Conservation (phyloP, 2,797 vertebrate species). For the Notolabrus celidotus region DNA sequence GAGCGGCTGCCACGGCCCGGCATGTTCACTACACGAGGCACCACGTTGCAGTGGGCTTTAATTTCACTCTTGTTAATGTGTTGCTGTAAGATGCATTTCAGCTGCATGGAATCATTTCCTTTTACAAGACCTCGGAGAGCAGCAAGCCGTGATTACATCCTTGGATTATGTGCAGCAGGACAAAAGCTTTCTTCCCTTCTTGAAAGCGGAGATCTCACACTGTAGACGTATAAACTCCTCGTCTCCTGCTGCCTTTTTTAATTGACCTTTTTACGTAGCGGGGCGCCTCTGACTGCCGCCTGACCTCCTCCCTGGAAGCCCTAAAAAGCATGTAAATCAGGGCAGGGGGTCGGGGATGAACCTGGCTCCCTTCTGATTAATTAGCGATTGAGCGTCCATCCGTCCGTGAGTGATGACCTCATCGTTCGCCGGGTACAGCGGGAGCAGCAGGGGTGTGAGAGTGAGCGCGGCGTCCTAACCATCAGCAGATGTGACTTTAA, state of each 20-base stretch:
- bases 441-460: slow-evolving; percentile 79
- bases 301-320: slow-evolving; percentile 80
- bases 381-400: slow-evolving; percentile 61
- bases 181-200: slow-evolving; percentile 55
- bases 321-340: slow-evolving; percentile 62
- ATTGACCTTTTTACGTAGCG: slow-evolving; percentile 77
- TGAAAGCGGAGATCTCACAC: background rate
- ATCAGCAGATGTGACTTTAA: slow-evolving; percentile 87
- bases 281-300: slow-evolving; percentile 63
- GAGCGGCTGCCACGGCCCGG: slow-evolving; percentile 37
- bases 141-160: slow-evolving; percentile 82
- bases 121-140: slow-evolving; percentile 81
- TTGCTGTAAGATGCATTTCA: slow-evolving; percentile 86
- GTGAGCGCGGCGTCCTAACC: slow-evolving; percentile 77
- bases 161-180: slow-evolving; percentile 77
- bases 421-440: slow-evolving; percentile 56
- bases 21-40: slow-evolving; percentile 20
- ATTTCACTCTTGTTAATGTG: slow-evolving; percentile 85
- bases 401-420: slow-evolving; percentile 83
- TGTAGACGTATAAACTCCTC: slow-evolving; percentile 17
- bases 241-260: slow-evolving; percentile 30
- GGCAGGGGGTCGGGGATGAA: slow-evolving; percentile 39
- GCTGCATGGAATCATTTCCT: slow-evolving; percentile 89
- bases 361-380: slow-evolving; percentile 61
- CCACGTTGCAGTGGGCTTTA: slow-evolving; percentile 80